Evolutionary conservation across 2,797 vertebrate species (phyloP).

Genomic region (Smutsia gigantea): DNA sequence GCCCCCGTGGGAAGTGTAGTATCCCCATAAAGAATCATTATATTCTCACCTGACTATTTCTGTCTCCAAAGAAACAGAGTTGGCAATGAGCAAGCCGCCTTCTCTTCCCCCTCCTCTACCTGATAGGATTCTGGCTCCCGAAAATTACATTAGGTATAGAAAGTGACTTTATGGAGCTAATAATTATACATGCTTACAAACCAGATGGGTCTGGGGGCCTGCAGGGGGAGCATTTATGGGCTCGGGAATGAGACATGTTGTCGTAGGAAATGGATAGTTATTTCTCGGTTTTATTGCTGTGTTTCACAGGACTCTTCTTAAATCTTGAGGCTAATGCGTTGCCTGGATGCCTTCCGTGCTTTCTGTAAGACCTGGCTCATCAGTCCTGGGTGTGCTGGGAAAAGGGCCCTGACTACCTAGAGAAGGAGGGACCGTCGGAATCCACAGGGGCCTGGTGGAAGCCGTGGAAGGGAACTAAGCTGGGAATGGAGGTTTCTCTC

Average conservation of each 20-base stretch:
- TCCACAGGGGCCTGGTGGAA: background rate
- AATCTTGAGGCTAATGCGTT: slow-evolving; percentile 75
- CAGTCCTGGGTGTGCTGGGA: background rate
- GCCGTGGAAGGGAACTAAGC: too few relatives aligned
- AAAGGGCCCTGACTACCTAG: background rate
- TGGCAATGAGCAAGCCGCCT: slow-evolving; percentile 6
- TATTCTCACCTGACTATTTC: slow-evolving; percentile 51
- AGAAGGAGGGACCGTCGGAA: background rate
- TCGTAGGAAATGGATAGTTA: slow-evolving; percentile 80
- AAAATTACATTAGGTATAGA: slow-evolving; percentile 80
- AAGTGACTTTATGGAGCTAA: slow-evolving; percentile 79
- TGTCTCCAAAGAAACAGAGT: slow-evolving; percentile 64
- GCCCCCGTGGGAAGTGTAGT: slow-evolving; percentile 65
- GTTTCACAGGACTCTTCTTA: slow-evolving; percentile 75
- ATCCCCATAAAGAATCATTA: slow-evolving; percentile 70
- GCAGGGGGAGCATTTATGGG: slow-evolving; percentile 72
- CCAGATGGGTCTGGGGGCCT: slow-evolving; percentile 71
- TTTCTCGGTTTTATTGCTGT: slow-evolving; percentile 78
- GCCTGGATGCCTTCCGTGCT: slow-evolving; percentile 46
- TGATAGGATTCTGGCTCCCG: slow-evolving; percentile 59
- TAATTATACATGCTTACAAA: slow-evolving; percentile 79
- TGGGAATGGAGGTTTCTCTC: background rate
- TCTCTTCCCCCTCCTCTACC: slow-evolving; percentile 48
- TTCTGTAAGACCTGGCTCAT: slow-evolving; percentile 60
- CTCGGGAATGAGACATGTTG: slow-evolving; percentile 80